Base-by-base conservation (phyloP, 2,888 invertebrate species). In the Noctua janthe region DNA sequence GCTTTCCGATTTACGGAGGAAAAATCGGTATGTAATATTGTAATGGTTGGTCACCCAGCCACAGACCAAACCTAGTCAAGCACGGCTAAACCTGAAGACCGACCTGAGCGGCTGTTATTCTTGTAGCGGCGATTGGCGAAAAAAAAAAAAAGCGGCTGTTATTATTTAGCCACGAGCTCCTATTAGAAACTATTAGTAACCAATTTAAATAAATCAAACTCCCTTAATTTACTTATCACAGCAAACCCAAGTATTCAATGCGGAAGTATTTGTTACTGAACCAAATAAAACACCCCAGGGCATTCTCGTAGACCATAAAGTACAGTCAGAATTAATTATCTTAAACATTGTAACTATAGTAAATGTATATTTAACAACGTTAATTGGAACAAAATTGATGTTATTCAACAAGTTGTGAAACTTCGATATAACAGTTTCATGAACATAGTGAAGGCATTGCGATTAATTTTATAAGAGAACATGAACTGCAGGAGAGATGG, bases 361-460 rank as follows among this genome's bases (percentile, higher is more conserved):
- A 56, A 82, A 64, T 78, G 69, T 78, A 51, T 62, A 67, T 62
- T 64, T 11, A 77, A 83, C 72, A 83, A 10, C 78, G 81, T 84
- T 89, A 87, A 90, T 89, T 89, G 75, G 73, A 43, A 51, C 13
- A 7, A 80, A 91, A 89, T 88, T 88, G 71, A 75, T 84, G 82
- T 87, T 86, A 81, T 77, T 85, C 72, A 89, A 90, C 90, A 91
- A 89, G 82, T 85, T 67, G 83, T 90, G 29, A 43, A 29, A 43
- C 51, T 35, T 29, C 13, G 20, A 74, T 74, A 76, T 47, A 35
- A 64, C 29, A 64, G 83, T 87, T 90, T 90, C 87, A 91, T 90
- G 81, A 90, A 89, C 89, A 86, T 78, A 62, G 84, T 78, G 70
- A 86, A 86, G 83, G 80, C 83, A 78, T 84, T 71, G 81, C 74